These are phyloP conservation scores for Danionella cerebrum DNA, from an alignment of 2,113 vertebrate species.

Conservation along the genomic window DNA sequence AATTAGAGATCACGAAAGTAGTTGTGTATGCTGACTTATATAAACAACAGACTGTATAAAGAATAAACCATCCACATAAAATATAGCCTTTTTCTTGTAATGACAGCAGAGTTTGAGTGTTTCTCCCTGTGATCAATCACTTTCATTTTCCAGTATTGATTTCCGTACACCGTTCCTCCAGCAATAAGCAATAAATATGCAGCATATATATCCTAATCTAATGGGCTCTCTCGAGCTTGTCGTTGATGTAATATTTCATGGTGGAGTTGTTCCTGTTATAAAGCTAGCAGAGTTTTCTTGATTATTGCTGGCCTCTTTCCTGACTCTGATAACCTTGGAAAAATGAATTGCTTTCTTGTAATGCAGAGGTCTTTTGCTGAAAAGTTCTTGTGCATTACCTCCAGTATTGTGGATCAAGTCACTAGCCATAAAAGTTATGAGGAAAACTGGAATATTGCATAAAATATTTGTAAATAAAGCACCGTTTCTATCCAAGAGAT, in stretches of 20 bases:
- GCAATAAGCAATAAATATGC: conserved; percentile 5
- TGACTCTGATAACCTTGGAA: conserved; percentile 39
- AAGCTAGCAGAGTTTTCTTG: conserved; percentile 4
- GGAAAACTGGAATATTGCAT: too few species aligned
- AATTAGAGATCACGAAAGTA: too few species aligned
- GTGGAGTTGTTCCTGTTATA: conserved; percentile 12
- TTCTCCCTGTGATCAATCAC: not conserved
- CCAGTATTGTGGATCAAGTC: conserved; percentile 9
- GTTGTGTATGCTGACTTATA: too few species aligned
- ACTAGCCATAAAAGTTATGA: too few species aligned
- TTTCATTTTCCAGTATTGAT: not conserved
- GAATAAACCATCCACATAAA: too few species aligned
- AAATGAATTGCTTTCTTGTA: conserved; percentile 30
- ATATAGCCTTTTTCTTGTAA: not conserved
- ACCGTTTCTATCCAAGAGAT: too few species aligned
- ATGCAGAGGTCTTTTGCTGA: conserved; percentile 19
- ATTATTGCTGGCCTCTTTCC: conserved; percentile 32
- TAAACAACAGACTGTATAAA: too few species aligned
- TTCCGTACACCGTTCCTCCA: not conserved
- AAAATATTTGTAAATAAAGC: too few species aligned
- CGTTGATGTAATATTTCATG: conserved; percentile 25
- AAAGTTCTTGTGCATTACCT: conserved; percentile 26
- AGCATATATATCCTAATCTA: not conserved
- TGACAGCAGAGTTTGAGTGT: not conserved
- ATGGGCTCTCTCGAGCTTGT: not conserved